phyloP scores from a whole-genome alignment of 2,113 vertebrate species.

The Progne subis region DNA sequence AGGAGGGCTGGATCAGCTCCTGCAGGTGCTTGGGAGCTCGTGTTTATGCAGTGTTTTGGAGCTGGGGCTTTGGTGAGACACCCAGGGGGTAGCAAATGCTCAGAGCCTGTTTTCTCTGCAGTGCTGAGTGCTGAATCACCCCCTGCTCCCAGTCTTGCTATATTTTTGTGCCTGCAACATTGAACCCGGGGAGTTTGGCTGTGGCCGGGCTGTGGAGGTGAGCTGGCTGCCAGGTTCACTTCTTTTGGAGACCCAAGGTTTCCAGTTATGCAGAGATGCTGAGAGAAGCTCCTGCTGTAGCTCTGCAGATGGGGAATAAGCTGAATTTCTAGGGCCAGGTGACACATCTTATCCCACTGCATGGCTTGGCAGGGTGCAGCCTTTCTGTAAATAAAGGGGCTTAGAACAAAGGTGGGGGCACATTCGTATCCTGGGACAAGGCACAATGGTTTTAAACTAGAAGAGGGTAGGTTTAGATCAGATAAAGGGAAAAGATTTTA shows the following conservation, averaged over 20 bases:
- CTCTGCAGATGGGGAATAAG: not conserved
- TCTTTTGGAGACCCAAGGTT: not conserved
- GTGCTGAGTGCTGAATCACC: not conserved
- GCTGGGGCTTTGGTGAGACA: not conserved
- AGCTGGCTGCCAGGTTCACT: not conserved
- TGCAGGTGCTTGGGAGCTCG: not conserved
- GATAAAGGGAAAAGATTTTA: not conserved
- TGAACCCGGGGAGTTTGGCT: not conserved
- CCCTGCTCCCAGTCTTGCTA: not conserved
- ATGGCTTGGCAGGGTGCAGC: not conserved
- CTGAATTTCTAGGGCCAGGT: not conserved
- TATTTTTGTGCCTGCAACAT: not conserved
- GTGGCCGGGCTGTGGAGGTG: not conserved
- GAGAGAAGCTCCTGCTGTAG: not conserved
- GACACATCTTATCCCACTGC: not conserved
- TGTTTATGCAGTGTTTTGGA: fast-evolving
- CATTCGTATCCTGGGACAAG: not conserved
- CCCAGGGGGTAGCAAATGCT: not conserved
- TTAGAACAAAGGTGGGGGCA: too few species aligned
- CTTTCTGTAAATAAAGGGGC: not conserved
- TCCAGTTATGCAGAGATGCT: not conserved
- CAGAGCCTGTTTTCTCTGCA: fast-evolving
- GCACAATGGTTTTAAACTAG: not conserved
- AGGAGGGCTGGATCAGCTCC: not conserved
- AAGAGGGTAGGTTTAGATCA: not conserved